These are phyloP conservation scores for Chlorocebus sabaeus DNA, from an alignment of 2,113 vertebrate species.

Conservation along the genomic window DNA sequence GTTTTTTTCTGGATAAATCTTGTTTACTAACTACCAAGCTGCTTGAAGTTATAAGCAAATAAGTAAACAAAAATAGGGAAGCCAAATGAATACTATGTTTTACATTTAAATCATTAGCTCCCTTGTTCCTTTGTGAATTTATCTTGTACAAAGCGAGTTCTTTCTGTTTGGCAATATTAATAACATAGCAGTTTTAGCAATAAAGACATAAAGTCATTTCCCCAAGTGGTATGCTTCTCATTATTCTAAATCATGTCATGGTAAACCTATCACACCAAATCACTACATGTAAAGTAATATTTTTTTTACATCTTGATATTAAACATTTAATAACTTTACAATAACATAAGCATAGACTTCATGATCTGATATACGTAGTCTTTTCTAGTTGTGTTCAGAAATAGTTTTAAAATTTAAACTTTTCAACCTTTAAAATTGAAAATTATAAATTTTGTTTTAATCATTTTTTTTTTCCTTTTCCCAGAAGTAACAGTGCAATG, in stretches of 20 bases:
- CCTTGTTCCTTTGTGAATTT: background rate
- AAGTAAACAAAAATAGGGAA: background rate
- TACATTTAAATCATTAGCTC: background rate
- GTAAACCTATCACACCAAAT: background rate
- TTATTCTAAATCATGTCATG: background rate
- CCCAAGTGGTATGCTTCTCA: background rate
- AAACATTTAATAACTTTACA: background rate
- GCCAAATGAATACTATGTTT: background rate
- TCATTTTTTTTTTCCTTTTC: background rate
- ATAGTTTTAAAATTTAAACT: background rate
- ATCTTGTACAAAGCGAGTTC: background rate
- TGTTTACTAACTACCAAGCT: background rate
- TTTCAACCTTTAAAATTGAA: slow-evolving; percentile 20
- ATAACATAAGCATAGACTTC: background rate
- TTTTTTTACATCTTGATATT: background rate
- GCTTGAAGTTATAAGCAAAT: slow-evolving; percentile 20
- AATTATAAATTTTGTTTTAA: background rate
- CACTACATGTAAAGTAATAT: background rate
- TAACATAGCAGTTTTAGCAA: background rate
- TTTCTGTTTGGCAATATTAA: background rate
- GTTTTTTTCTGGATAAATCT: background rate
- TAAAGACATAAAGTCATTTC: background rate
- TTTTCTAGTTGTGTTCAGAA: background rate
- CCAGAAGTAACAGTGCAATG: background rate
- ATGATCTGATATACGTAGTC: background rate